These are phyloP conservation scores for Helogale parvula DNA, from an alignment of 2,113 vertebrate species.

Conservation along the genomic window DNA sequence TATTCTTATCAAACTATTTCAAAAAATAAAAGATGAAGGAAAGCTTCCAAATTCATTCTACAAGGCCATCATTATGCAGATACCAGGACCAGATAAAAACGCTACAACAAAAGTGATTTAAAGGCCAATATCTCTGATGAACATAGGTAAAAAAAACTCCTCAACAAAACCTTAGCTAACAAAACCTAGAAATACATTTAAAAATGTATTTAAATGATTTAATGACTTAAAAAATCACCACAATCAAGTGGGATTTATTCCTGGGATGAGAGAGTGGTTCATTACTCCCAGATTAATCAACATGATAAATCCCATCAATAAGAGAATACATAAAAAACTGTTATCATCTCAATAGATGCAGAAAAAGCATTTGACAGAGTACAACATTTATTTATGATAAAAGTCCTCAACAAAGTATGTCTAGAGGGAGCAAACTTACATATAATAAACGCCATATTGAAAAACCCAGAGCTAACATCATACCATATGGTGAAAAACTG, in stretches of 20 bases:
- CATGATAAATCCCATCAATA: background rate
- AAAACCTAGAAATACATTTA: background rate
- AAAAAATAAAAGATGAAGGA: background rate
- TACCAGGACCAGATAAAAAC: background rate
- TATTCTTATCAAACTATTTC: background rate
- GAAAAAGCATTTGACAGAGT: background rate
- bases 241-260: background rate
- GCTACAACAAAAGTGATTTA: background rate
- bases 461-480: too few species aligned
- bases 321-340: background rate
- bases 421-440: too few species aligned
- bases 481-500: too few species aligned
- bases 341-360: background rate
- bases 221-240: background rate
- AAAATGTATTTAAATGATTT: background rate
- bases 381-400: background rate
- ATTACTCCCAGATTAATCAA: background rate
- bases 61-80: background rate
- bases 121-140: background rate
- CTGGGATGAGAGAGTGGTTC: background rate
- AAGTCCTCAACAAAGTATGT: too few species aligned
- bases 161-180: background rate
- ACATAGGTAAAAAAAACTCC: background rate
- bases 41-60: background rate
- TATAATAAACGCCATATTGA: too few species aligned